Evolutionary conservation across 2,888 invertebrate species (phyloP).

Genomic region (Ornithoptera alexandrae): DNA sequence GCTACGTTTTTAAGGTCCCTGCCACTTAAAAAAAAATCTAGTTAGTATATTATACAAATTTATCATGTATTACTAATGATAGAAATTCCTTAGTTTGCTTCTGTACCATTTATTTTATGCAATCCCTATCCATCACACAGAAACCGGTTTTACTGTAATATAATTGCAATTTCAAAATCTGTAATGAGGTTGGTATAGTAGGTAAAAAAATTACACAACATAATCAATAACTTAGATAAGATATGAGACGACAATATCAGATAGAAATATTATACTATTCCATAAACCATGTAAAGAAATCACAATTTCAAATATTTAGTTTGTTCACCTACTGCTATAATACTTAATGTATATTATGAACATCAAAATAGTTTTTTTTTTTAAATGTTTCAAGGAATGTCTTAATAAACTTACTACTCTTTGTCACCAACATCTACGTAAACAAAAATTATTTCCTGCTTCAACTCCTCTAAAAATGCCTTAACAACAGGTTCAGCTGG

Average conservation of each 20-base stretch:
- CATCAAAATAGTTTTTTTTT: background rate
- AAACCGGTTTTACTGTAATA: too few relatives aligned
- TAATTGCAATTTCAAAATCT: too few relatives aligned
- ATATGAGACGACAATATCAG: background rate
- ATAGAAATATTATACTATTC: background rate
- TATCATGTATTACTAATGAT: too few relatives aligned
- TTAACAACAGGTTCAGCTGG: slow-evolving; percentile 89
- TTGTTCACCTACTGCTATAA: background rate
- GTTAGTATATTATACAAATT: too few relatives aligned
- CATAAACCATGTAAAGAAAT: too few relatives aligned
- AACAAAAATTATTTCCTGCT: slow-evolving; percentile 83
- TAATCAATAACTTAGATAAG: background rate
- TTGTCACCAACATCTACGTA: slow-evolving; percentile 90
- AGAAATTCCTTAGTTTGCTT: too few relatives aligned
- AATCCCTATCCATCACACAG: too few relatives aligned
- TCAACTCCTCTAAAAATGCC: slow-evolving; percentile 81
- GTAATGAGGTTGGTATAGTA: too few relatives aligned
- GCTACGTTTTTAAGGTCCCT: too few relatives aligned
- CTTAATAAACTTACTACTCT: slow-evolving; percentile 80
- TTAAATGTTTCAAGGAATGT: background rate
- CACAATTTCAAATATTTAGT: background rate
- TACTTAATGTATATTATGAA: too few relatives aligned
- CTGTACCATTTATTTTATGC: too few relatives aligned
- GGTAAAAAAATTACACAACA: background rate
- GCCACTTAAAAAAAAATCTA: too few relatives aligned